Percentiles rank a stretch among this genome's conserved stretches.
Evolutionary conservation across 2,113 vertebrate genomes (phyloP).

Genomic region (Eretmochelys imbricata): DNA sequence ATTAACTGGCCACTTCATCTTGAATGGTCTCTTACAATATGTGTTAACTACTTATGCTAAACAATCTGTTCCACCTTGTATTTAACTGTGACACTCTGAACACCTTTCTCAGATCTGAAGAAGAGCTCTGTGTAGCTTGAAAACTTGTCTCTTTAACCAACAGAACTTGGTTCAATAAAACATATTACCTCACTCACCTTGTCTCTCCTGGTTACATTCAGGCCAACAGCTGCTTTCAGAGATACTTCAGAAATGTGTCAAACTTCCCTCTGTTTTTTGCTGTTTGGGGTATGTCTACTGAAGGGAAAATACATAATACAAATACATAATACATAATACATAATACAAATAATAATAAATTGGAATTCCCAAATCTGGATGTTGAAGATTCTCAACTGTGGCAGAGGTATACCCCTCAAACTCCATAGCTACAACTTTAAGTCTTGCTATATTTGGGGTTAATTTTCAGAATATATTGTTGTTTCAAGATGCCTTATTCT

Average conservation of each 20-base stretch:
- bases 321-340: background rate
- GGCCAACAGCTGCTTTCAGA: background rate
- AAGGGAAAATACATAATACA: background rate
- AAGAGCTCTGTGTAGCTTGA: too few relatives aligned
- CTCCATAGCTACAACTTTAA: background rate
- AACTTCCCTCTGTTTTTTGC: background rate
- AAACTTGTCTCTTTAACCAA: too few relatives aligned
- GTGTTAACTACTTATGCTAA: too few relatives aligned
- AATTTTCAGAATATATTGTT: background rate
- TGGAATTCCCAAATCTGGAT: background rate
- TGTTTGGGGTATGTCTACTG: too few relatives aligned
- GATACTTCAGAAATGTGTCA: background rate
- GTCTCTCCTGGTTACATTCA: background rate
- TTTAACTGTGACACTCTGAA: too few relatives aligned
- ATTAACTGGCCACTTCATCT: too few relatives aligned
- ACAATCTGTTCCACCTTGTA: too few relatives aligned
- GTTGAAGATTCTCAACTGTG: background rate
- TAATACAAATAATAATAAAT: background rate
- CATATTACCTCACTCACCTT: too few relatives aligned
- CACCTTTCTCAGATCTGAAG: too few relatives aligned
- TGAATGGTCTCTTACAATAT: too few relatives aligned
- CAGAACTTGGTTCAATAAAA: too few relatives aligned
- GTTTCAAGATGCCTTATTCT: constrained; percentile 17
- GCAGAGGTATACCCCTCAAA: background rate
- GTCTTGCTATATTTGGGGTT: background rate